Evolutionary conservation across 37 sponge, comb jelly and placozoan species (phyloP).

Genomic region (Amphimedon queenslandica): DNA sequence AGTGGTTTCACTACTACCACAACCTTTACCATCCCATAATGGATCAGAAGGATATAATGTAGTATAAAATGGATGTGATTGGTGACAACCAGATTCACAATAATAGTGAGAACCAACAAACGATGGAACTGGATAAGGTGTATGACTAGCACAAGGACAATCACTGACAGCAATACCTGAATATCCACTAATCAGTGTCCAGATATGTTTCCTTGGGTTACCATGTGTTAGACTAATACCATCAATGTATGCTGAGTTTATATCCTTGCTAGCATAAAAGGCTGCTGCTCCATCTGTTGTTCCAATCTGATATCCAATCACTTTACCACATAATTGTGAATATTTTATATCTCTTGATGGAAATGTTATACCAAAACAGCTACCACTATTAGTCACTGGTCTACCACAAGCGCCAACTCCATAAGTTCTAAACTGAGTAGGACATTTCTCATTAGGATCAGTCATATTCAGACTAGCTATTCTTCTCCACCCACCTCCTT

Average conservation of each 20-base stretch:
- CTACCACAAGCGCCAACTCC: conserved; percentile 16
- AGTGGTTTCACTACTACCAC: neutral
- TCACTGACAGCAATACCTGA: neutral
- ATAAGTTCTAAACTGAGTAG: neutral
- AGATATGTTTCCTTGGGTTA: conserved; percentile 24
- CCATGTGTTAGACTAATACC: conserved; percentile 22
- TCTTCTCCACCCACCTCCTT: neutral
- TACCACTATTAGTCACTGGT: neutral
- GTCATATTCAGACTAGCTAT: conserved; percentile 23
- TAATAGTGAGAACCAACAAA: conserved; percentile 4
- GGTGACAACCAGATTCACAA: conserved; percentile 6
- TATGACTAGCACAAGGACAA: neutral
- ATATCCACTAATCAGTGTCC: conserved; percentile 14
- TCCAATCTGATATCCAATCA: conserved; percentile 2
- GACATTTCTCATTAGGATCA: conserved; percentile 7
- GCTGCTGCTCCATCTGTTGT: neutral
- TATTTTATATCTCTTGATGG: conserved; percentile 1
- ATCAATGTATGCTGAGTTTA: conserved; percentile 18
- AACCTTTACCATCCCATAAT: conserved; percentile 7
- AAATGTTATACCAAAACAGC: neutral
- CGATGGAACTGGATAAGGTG: neutral
- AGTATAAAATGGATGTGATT: neutral
- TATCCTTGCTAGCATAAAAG: neutral
- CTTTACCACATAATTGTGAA: conserved; percentile 23
- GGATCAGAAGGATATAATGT: conserved; percentile 1